Percentiles rank a stretch among this genome's conserved stretches.
phyloP scores from a whole-genome alignment of 2,888 invertebrate genomes.

The Machimus atricapillus region DNA sequence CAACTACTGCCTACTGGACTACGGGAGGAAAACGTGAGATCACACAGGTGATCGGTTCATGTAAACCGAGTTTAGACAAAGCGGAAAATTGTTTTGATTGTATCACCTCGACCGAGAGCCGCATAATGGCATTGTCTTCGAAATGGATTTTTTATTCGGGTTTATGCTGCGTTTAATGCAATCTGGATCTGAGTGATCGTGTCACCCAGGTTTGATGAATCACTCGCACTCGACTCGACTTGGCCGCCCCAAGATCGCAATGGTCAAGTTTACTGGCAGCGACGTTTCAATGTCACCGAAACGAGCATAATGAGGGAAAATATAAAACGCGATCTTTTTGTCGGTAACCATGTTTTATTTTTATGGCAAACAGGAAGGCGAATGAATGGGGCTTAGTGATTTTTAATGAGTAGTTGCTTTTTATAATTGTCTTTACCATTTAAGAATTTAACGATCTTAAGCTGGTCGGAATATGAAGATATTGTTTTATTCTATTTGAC shows the following conservation, averaged over 20 bases:
- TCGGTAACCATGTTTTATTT: background rate
- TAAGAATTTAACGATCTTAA: background rate
- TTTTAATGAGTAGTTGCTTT: background rate
- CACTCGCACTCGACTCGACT: background rate
- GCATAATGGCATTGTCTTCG: conserved; percentile 4
- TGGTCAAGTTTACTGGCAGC: conserved; percentile 29
- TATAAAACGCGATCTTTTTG: background rate
- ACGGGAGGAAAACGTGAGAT: conserved; percentile 5
- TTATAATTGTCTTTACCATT: background rate
- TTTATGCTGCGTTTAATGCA: background rate
- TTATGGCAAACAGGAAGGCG: background rate
- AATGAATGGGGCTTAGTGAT: background rate
- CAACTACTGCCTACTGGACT: conserved; percentile 4
- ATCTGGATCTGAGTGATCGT: conserved; percentile 3
- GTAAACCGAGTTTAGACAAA: conserved; percentile 25
- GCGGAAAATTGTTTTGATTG: conserved; percentile 27
- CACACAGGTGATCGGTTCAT: conserved; percentile 21
- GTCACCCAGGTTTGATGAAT: conserved; percentile 24
- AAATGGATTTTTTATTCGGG: background rate
- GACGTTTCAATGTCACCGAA: conserved; percentile 25
- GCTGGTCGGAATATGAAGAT: background rate
- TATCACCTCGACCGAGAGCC: conserved; percentile 9
- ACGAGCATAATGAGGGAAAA: background rate
- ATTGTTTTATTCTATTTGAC: background rate
- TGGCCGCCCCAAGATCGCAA: conserved; percentile 13